phyloP scores from a whole-genome alignment of 2,113 vertebrate species.

The Pseudonaja textilis region DNA sequence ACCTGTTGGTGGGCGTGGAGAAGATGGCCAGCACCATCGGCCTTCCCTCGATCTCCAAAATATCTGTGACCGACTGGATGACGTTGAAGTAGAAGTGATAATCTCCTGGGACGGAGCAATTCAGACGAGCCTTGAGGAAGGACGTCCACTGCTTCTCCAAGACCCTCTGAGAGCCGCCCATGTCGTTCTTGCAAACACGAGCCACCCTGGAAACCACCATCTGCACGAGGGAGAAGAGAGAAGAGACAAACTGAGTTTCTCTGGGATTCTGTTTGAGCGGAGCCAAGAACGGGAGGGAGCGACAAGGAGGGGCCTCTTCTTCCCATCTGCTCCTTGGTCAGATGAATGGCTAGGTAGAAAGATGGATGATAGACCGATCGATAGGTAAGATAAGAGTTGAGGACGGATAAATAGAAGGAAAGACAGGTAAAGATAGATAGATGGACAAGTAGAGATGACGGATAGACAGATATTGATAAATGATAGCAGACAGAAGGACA shows the following conservation, averaged over 20 bases:
- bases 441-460: no score
- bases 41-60: constrained; percentile 86
- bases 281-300: no score
- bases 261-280: background rate
- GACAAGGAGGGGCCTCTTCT: background rate
- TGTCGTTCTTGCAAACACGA: constrained; percentile 90
- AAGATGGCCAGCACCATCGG: constrained; percentile 89
- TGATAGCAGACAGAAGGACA: no score
- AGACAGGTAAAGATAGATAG: no score
- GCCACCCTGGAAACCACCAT: constrained; percentile 92
- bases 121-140: constrained; percentile 93
- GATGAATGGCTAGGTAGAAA: no score
- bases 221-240: constrained; percentile 44
- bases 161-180: constrained; percentile 89
- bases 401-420: no score
- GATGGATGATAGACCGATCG: no score
- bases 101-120: constrained; percentile 93
- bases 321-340: background rate
- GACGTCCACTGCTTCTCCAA: constrained; percentile 98
- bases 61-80: constrained; percentile 89
- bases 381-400: no score
- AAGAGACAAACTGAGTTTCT: background rate
- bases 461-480: no score
- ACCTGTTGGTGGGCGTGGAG: constrained; percentile 96
- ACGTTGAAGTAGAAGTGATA: constrained; percentile 98